phyloP scores from a whole-genome alignment of 2,797 vertebrate genomes.

The Crossoptilon crossoptilon region DNA sequence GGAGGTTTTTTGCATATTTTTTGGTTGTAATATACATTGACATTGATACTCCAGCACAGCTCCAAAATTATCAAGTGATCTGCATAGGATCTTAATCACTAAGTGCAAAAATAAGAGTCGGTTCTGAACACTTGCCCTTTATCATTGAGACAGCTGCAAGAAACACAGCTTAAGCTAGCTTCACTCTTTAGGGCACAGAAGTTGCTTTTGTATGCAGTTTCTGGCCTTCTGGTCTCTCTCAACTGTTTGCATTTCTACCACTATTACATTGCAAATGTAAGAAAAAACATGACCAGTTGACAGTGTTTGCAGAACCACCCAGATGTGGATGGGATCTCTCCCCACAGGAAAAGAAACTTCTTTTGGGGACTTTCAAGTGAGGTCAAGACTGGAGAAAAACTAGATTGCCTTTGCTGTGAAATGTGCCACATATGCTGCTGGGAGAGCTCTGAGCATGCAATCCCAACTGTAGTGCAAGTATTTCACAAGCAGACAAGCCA shows the following conservation, averaged over 20 bases:
- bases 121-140: conserved; percentile 50
- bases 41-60: conserved; percentile 8
- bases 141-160: conserved; percentile 29
- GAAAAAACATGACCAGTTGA: conserved; percentile 38
- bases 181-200: conserved; percentile 42
- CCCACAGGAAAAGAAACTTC: not conserved
- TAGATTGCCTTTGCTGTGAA: not conserved
- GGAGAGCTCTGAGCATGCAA: not conserved
- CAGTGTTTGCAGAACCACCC: conserved; percentile 21
- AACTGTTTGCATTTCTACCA: conserved; percentile 54
- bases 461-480: not conserved
- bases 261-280: conserved; percentile 61
- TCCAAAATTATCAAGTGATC: conserved; percentile 50
- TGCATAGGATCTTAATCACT: not conserved
- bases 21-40: not conserved
- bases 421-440: not conserved
- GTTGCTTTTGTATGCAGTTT: conserved; percentile 52
- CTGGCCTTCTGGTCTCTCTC: conserved; percentile 59
- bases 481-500: not conserved
- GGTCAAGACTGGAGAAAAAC: not conserved
- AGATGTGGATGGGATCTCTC: not conserved
- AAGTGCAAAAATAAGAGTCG: not conserved
- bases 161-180: conserved; percentile 65
- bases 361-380: not conserved
- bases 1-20: not conserved